A percentile compares a stretch with the other conserved stretches of the same genome.
Conservation (phyloP, 1,140 invertebrate species). For the Acyrthosiphon pisum region DNA sequence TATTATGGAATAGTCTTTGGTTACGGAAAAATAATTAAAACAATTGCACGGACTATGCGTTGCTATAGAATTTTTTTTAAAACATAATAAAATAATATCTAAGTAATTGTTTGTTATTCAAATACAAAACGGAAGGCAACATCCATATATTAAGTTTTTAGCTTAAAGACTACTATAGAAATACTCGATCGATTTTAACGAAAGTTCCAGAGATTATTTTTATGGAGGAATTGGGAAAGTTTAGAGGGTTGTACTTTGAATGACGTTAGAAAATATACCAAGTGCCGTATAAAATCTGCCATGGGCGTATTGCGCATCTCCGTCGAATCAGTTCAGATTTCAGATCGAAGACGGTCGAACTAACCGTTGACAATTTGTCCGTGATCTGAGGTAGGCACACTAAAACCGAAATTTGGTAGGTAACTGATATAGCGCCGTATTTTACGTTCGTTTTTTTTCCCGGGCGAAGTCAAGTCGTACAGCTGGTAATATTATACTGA, state of each 20-base stretch:
- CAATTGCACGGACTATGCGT: not conserved
- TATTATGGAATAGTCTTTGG: not conserved
- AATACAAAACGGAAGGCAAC: not conserved
- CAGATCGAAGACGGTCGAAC: too few species aligned
- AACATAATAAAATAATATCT: too few species aligned
- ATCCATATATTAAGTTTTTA: not conserved
- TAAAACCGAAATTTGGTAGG: too few species aligned
- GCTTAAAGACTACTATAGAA: not conserved
- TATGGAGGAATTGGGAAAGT: too few species aligned
- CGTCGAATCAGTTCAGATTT: not conserved
- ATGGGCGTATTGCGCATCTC: not conserved
- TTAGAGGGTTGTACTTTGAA: not conserved
- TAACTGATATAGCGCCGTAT: too few species aligned
- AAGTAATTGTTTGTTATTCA: not conserved
- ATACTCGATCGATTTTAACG: not conserved
- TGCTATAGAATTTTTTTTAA: not conserved
- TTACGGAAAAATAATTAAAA: not conserved
- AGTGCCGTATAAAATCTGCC: not conserved
- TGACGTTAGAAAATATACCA: not conserved
- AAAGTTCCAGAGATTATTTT: not conserved
- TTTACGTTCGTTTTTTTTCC: too few species aligned
- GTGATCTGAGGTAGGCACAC: too few species aligned
- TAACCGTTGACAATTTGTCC: too few species aligned
- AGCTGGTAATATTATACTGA: too few species aligned
- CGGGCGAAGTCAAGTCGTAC: too few species aligned